Evolutionary conservation across 2,888 invertebrate species (phyloP).

Genomic region (Urechis unicinctus): DNA sequence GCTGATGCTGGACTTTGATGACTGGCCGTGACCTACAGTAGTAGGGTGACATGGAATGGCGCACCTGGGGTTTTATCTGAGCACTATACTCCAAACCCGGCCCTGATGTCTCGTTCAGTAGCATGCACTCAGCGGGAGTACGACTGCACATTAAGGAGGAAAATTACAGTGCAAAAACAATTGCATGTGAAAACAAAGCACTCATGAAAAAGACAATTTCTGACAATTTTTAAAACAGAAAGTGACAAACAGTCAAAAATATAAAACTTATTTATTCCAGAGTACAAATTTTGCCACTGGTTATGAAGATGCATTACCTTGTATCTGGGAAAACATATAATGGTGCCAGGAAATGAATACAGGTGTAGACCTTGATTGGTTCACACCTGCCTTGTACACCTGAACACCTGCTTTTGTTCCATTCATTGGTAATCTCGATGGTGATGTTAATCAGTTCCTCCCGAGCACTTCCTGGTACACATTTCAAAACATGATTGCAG

Average conservation of each 20-base stretch:
- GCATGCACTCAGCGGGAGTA: neutral
- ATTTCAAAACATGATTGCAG: no score
- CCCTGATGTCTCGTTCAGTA: constrained; percentile 20
- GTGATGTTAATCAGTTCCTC: constrained; percentile 34
- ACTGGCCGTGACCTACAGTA: constrained; percentile 26
- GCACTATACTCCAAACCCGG: constrained; percentile 29
- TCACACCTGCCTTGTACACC: constrained; percentile 21
- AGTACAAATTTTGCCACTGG: no score
- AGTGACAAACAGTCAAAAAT: no score
- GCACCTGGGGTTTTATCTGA: constrained; percentile 22
- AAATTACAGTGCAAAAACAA: no score
- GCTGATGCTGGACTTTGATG: constrained; percentile 31
- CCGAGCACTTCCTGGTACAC: constrained; percentile 29
- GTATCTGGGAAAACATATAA: constrained; percentile 34
- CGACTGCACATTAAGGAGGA: no score
- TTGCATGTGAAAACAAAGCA: no score
- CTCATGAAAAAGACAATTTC: no score
- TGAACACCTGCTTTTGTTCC: constrained; percentile 32
- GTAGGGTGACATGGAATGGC: constrained; percentile 8
- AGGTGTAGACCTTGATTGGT: constrained; percentile 31
- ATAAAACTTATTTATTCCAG: no score
- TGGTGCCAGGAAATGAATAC: constrained; percentile 39
- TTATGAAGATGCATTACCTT: constrained; percentile 18
- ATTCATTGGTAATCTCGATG: constrained; percentile 32
- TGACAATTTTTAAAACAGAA: no score